Base-by-base conservation (phyloP, 2,797 vertebrate species). In the Neosilurus hyrtlii region DNA sequence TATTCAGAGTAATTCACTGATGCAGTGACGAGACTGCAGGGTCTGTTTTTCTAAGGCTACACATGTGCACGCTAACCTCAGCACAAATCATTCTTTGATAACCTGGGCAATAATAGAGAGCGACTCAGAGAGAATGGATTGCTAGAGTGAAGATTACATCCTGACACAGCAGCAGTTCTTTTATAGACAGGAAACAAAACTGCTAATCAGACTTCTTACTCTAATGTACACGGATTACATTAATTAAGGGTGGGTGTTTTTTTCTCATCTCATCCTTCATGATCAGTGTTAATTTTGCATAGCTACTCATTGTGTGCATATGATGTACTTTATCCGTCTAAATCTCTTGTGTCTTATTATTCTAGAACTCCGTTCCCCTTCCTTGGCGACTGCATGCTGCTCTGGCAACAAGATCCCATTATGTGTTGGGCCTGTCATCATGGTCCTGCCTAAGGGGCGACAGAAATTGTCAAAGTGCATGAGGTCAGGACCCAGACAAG, bases 91-190 rank as follows among this genome's bases (percentile, higher is more conserved):
- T 71, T 24, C 16, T 71, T 61, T 65, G 65, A 72, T 72, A 85
- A 67, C 65, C 49, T 49, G 56, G 56, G 65, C 35, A 84, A 81
- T 35, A 54, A 62, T 62, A 56, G 20, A 24, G 24, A 61, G 9
- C 18, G 15, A 57, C 59, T 61, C 56, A 37, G 26, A 51, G 22
- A 79, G 74, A 72, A 54, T 35, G 78, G 49, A 65, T 24, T 78
- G 35, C 26, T 82, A 79, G 72, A 63, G 57, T 63, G 35, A 82
- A 78, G 71, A 79, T 85, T 82, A 85, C 61, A 85, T 82, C 62
- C 84, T 82, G 75, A 82, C 84, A 79, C 67, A 57, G 49, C 35
- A 82, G 84, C 67, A 76, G 54, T 85, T 82, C 66, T 82, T 79
- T 11, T 54, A 67, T 59, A 79, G 49, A 79, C 57, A 65, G 7